Conservation (phyloP, 1,140 invertebrate species). For the Neotoxoptera formosana region DNA sequence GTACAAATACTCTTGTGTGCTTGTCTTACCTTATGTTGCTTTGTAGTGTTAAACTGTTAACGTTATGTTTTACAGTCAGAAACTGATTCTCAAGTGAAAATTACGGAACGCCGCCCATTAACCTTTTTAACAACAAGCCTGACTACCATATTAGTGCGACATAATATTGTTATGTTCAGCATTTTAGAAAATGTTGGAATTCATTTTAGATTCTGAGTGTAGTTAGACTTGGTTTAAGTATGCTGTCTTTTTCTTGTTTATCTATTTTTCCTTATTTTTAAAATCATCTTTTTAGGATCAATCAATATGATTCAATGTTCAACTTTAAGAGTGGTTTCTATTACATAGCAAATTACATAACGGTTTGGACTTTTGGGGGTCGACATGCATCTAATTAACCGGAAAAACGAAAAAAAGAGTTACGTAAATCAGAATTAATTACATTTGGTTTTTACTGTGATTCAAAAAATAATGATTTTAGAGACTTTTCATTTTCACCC, state of each 20-base stretch:
- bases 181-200: neutral
- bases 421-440: too few species aligned
- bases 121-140: neutral
- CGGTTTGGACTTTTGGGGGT: neutral
- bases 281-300: neutral
- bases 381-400: too few species aligned
- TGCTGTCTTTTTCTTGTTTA: neutral
- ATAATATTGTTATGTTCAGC: too few species aligned
- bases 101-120: neutral
- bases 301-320: neutral
- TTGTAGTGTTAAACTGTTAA: too few species aligned
- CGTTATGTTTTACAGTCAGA: neutral
- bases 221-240: too few species aligned
- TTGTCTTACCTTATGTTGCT: neutral
- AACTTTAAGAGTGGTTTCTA: neutral
- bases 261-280: too few species aligned
- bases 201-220: neutral
- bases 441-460: too few species aligned
- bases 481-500: too few species aligned
- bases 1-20: neutral
- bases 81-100: neutral
- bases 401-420: too few species aligned
- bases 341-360: neutral
- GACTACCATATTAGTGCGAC: neutral
- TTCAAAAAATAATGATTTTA: too few species aligned